These are phyloP conservation scores for Tragelaphus scriptus DNA, from an alignment of 2,113 vertebrate genomes.

Conservation along the genomic window DNA sequence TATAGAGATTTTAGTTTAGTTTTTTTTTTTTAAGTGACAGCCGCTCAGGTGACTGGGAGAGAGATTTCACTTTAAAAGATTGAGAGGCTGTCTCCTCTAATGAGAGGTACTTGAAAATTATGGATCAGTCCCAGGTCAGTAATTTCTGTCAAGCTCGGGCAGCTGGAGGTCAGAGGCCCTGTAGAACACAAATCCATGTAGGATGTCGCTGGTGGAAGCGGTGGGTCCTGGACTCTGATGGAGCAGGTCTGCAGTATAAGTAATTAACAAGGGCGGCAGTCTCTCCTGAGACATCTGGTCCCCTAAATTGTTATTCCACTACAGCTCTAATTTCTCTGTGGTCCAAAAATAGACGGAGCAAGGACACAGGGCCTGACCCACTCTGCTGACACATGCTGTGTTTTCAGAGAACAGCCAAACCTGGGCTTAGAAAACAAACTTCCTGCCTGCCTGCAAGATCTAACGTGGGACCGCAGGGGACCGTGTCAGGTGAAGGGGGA, in stretches of 20 bases:
- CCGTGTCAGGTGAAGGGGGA: rapidly evolving
- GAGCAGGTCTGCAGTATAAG: constrained; percentile 61
- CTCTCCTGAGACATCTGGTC: constrained; percentile 71
- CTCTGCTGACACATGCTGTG: neutral
- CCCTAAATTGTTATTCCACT: constrained; percentile 51
- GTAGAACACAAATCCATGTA: constrained; percentile 17
- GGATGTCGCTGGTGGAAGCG: constrained; percentile 16
- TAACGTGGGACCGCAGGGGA: rapidly evolving
- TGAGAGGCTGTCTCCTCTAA: constrained; percentile 73
- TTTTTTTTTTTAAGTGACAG: constrained; percentile 63
- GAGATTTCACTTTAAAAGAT: constrained; percentile 66
- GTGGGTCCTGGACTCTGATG: constrained; percentile 44
- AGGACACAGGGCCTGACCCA: constrained; percentile 45
- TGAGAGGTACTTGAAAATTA: constrained; percentile 66
- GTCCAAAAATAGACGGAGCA: constrained; percentile 49
- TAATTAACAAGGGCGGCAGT: constrained; percentile 64
- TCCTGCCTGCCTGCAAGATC: neutral
- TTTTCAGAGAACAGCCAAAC: neutral
- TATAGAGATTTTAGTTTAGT: constrained; percentile 34
- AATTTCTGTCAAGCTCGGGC: constrained; percentile 73
- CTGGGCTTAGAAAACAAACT: neutral
- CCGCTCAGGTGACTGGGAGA: constrained; percentile 71
- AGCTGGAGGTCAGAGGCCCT: constrained; percentile 76
- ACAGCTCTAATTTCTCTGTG: constrained; percentile 33
- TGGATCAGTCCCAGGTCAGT: constrained; percentile 73